Base-by-base conservation (phyloP, 2,113 vertebrate species). In the Callopanchax toddi region DNA sequence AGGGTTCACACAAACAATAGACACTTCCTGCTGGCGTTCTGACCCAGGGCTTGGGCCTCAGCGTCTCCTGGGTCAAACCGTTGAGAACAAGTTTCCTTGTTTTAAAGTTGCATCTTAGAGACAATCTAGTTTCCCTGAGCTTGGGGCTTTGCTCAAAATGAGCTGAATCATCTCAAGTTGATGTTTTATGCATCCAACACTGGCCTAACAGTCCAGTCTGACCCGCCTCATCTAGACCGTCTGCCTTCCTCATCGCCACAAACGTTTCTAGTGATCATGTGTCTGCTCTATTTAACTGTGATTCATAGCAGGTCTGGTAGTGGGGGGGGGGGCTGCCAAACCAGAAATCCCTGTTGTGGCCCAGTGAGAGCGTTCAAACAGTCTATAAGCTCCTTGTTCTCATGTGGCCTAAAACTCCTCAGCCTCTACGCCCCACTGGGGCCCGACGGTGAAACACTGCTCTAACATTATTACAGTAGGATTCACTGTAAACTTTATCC, bases 341-440 rank as follows among this genome's bases (percentile, higher is more conserved):
- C 81, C 72, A 73, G 70, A 77, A 79, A 76, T 81, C 72, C 78
- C 54, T 53, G 75, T 78, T 86, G 49, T 56, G 63, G 69, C 36
- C 67, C 60, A 56, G 36, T 3, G 20, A 44, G 55, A 59, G 52
- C 54, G 25, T 52, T 67, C 59, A 76, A 78, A 56, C 6, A 6
- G 74, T 58, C 0, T 51, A 85, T 83, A 83, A 86, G 87, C 84
- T 86, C 68, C 51, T 83, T 81, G 46, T 82, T 77, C 60, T 54
- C 48, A 6, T 12, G 60, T 60, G 70, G 69, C 76, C 64, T 59
- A 22, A 20, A 60, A 64, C 20, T 6, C 13, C 20, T 74, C 11
- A 11, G 22, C 7, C 50, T 67, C 1, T 42, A 55, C 62, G 11
- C 53, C 43, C 20, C 11, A 29, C 60, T 70, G 62, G 15, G 45